phyloP scores from a whole-genome alignment of 2,888 invertebrate genomes.

The Aphrophora alni region DNA sequence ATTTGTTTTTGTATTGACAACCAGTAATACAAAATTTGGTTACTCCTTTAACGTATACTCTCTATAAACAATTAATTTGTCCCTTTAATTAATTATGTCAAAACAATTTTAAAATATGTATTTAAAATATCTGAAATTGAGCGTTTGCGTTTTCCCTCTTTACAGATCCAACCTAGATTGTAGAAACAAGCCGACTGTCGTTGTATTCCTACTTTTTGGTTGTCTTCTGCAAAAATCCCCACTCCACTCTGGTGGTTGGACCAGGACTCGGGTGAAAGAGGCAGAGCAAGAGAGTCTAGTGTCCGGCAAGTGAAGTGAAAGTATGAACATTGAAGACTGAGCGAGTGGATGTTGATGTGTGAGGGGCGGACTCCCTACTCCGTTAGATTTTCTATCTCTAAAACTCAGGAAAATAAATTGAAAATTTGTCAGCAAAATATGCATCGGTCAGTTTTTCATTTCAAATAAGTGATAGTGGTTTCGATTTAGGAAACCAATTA shows the following conservation, averaged over 20 bases:
- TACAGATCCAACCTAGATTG: slow-evolving; percentile 47
- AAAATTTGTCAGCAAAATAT: not conserved
- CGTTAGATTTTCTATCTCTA: slow-evolving; percentile 39
- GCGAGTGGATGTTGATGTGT: slow-evolving; percentile 33
- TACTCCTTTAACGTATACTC: too few relatives aligned
- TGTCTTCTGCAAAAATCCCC: slow-evolving; percentile 51
- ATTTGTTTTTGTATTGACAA: too few relatives aligned
- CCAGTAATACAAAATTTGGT: too few relatives aligned
- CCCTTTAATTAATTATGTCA: too few relatives aligned
- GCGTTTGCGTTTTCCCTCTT: slow-evolving; percentile 41
- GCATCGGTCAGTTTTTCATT: slow-evolving; percentile 25
- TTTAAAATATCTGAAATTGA: slow-evolving; percentile 24
- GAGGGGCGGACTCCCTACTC: slow-evolving; percentile 40
- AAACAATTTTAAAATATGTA: slow-evolving; percentile 21
- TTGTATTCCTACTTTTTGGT: slow-evolving; percentile 52
- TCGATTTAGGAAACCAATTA: not conserved
- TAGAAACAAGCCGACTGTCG: slow-evolving; percentile 47
- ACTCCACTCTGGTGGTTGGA: slow-evolving; percentile 51
- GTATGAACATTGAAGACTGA: slow-evolving; percentile 40
- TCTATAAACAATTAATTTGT: too few relatives aligned
- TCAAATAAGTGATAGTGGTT: not conserved
- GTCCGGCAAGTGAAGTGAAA: slow-evolving; percentile 44
- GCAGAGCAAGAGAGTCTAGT: slow-evolving; percentile 45
- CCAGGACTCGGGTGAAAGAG: slow-evolving; percentile 48
- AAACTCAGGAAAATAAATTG: slow-evolving; percentile 36